Base-by-base conservation (phyloP, 2,888 invertebrate species). In the Bedellia somnulentella region DNA sequence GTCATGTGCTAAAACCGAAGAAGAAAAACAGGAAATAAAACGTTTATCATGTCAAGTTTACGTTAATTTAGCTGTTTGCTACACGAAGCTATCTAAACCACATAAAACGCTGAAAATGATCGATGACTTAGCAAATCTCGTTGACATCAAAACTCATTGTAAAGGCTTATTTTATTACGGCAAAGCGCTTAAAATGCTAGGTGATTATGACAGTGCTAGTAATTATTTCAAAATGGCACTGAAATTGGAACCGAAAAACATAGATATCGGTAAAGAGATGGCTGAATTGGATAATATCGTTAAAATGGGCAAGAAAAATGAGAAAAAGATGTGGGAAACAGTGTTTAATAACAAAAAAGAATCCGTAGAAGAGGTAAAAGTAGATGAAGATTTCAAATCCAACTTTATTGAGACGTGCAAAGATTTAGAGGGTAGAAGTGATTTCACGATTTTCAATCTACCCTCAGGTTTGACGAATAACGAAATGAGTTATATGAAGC, bases 101-200 rank as follows among this genome's bases (percentile, higher is more conserved):
- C 62, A 61, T 33, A 52, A 64, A 23, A 41, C 64, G 0, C 37
- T 75, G 3, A 50, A 52, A 2, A 66, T 67, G 57, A 54, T 61
- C n/a, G 54, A 68, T 12, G 53, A 50, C 23, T 36, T 75, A 1
- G 67, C 67, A 8, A 49, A 41, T 2, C 38, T 59, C 1, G 53
- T 53, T 0, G 56, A 68, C 24, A 43, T 59, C 0, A 50, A 68
- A 8, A 59, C 45, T 1, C 56, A 70, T 24, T 66, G 70, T 11
- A 75, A 75, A 47, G 62, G 48, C 0, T 34, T 68, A 2, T 75
- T 56, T 44, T 71, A 68, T 14, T 63, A 56, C 9, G 75, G 66
- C 0, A 46, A 51, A 21, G 73, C 66, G 0, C 45, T 59, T 15
- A 53, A 68, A 36, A 41, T 54, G 40, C 17, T 64, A 3, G 63